Conservation (phyloP, 2,888 invertebrate species). For the Eugnorisma glareosa region DNA sequence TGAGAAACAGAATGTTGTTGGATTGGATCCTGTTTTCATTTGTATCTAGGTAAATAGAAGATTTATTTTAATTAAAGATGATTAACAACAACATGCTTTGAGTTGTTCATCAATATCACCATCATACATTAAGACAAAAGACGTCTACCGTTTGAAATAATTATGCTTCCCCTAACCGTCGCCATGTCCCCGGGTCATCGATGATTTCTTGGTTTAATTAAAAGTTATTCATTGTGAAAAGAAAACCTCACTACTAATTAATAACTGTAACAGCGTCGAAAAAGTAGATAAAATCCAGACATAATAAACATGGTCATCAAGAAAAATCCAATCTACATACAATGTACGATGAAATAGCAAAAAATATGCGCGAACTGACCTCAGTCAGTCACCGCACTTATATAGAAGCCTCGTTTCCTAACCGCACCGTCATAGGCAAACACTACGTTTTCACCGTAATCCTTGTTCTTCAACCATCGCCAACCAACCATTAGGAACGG, state of each 20-base stretch:
- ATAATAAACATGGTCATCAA: conserved; percentile 1
- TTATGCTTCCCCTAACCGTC: neutral
- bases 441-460: conserved; percentile 41
- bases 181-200: neutral
- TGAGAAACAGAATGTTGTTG: conserved; percentile 18
- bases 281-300: neutral
- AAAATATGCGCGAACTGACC: conserved; percentile 28
- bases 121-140: neutral
- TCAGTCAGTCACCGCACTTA: conserved; percentile 19
- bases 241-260: neutral
- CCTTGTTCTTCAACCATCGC: conserved; percentile 23
- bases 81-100: neutral
- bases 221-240: neutral
- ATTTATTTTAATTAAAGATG: neutral
- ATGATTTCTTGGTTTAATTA: neutral
- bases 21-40: neutral
- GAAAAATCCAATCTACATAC: conserved; percentile 15
- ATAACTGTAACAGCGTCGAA: neutral
- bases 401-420: conserved; percentile 29
- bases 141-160: neutral
- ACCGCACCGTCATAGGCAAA: conserved; percentile 46
- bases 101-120: neutral
- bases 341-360: conserved; percentile 23
- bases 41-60: neutral
- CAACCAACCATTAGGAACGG: conserved; percentile 39